These are phyloP conservation scores for Melanotaenia nigrans DNA, from an alignment of 2,797 vertebrate species.

Conservation along the genomic window DNA sequence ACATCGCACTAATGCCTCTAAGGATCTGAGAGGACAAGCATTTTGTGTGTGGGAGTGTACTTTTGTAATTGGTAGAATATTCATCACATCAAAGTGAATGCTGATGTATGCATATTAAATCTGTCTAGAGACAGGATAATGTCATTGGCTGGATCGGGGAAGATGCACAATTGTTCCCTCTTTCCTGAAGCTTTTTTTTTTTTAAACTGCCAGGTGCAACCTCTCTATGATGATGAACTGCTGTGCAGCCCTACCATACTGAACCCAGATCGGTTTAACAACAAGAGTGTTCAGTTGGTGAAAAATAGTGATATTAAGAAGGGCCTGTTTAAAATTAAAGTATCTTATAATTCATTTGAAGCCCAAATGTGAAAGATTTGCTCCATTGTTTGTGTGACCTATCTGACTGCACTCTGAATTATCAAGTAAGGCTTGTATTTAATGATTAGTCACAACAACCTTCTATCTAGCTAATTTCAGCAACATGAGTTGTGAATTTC, in stretches of 20 bases:
- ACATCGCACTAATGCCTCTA: slow-evolving; percentile 33
- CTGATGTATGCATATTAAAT: slow-evolving; percentile 73
- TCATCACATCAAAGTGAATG: slow-evolving; percentile 76
- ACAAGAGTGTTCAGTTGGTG: not conserved
- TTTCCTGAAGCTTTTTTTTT: slow-evolving; percentile 31
- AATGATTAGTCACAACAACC: not conserved
- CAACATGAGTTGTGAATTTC: no score
- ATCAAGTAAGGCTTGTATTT: not conserved
- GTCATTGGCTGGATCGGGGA: slow-evolving; percentile 55
- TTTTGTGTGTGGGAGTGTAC: slow-evolving; percentile 21
- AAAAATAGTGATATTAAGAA: not conserved
- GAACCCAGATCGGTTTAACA: slow-evolving; percentile 23
- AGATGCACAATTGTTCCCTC: slow-evolving; percentile 53
- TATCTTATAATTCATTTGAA: not conserved
- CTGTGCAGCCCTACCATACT: slow-evolving; percentile 15
- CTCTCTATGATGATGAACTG: slow-evolving; percentile 60
- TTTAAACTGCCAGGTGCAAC: slow-evolving; percentile 76
- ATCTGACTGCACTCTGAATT: not conserved
- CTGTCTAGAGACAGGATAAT: slow-evolving; percentile 40
- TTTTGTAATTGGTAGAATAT: slow-evolving; percentile 59
- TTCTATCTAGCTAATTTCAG: no score
- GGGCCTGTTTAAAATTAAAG: not conserved
- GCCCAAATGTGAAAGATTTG: not conserved
- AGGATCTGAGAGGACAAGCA: slow-evolving; percentile 34
- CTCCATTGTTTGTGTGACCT: not conserved